Evolutionary conservation across 2,797 vertebrate species (phyloP), one percentile per base, ranked within the genome.

Genomic region (Macrochelys suwanniensis): DNA sequence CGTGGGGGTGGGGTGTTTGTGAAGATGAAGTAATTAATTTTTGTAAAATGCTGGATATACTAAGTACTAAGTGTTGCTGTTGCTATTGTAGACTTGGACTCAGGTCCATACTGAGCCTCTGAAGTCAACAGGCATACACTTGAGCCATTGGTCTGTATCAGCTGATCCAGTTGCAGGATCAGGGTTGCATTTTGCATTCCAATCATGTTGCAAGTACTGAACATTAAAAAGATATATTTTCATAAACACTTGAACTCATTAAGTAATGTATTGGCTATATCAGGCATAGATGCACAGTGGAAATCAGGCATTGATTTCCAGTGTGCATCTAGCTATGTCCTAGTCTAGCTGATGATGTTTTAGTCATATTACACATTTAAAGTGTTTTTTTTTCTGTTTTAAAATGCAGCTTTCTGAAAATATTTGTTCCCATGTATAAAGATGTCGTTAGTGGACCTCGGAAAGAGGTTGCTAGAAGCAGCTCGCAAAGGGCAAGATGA

Each of bases 371-470:
- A 45, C 0, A 1, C 65, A 61, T 80, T 25, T 28, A 12, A 19
- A 65, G 19, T 3, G 4, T 3, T 47, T 65, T 10, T 56, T n/a
- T 47, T 57, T 6, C 6, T 59, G 23, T 21, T 8, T n/a, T 49
- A 37, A 84, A 80, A 93, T 93, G n/a, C 86, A 98, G 97, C 80
- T 95, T 80, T 86, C 51, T 17, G 89, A 85, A 59, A 78, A 83
- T 16, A 7, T 86, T 28, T 17, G 79, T 81, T 97, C 96, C 95
- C 97, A 96, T 98, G 97, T 65, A 4, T 86, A 57, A 97, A 99
- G 98, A 99, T 99, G 99, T 99, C 99, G 37, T 92, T 99, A 97
- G 98, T 99, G 98, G 99, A 99, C 96, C 98, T 99, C 78, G 99
- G 99, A 94, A 99, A 99, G 98, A 98, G 99, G 93, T 97, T 99